A percentile compares a stretch with the other conserved stretches of the same genome.
Conservation (phyloP, 2,797 vertebrate genomes). For the Stomatorhinus walkeri region DNA sequence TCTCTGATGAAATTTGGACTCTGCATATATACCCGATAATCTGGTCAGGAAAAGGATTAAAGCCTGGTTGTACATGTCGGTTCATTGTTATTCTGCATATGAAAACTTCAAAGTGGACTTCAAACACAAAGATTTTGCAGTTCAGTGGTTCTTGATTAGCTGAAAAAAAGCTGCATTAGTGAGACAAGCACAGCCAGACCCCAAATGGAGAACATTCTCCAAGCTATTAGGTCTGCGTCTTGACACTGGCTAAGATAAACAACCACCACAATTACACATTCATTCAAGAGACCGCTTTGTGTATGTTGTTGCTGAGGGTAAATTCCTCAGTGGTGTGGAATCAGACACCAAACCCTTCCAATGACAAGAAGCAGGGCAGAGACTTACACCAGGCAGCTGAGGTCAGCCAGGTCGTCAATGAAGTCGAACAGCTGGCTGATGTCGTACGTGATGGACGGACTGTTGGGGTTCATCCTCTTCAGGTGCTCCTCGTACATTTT, state of each 20-base stretch:
- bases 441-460: conserved; percentile 95
- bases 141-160: background rate
- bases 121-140: background rate
- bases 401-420: conserved; percentile 93
- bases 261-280: background rate
- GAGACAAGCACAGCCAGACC: background rate
- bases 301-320: background rate
- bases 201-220: background rate
- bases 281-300: background rate
- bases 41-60: background rate
- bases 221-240: background rate
- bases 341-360: background rate
- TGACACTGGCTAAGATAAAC: background rate
- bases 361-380: conserved; percentile 31
- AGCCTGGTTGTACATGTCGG: background rate
- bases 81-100: background rate
- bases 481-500: conserved; percentile 99
- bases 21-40: background rate
- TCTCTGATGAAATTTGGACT: background rate
- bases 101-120: background rate
- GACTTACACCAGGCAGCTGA: conserved; percentile 98
- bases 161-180: background rate
- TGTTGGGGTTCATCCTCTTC: conserved; percentile 99
- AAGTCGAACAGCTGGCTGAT: conserved; percentile 98
- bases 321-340: background rate